Evolutionary conservation across 2,797 vertebrate genomes (phyloP), one percentile per base, ranked within the genome.

Genomic region (Chaenodraco wilsoni): DNA sequence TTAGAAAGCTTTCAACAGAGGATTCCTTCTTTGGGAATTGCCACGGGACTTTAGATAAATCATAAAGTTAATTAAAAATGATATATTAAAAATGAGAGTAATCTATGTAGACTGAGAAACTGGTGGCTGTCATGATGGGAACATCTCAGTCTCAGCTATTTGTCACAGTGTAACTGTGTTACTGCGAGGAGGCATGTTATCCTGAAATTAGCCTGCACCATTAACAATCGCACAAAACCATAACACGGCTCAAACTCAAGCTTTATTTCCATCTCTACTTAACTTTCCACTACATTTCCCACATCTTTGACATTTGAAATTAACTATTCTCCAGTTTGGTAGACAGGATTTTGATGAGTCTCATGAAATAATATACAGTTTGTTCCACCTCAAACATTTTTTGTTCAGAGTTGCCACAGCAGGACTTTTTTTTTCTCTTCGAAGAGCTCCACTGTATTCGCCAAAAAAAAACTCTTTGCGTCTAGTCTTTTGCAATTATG

Each of bases 101-200:
- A 54, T 74, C 16, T n/a, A 37, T 37, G 6, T 37, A n/a, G 8
- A 10, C 31, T 8, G 9, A 68, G 61, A 23, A 54, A 2, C 9
- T 37, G 3, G 45, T 37, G 1, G 21, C 44, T 63, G 46, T 72
- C 12, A 31, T 8, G 11, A 63, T 63, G 13, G 49, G 27, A 51
- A 31, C 66, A 17, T 51, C 49, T 58, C 11, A 52, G 41, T 83
- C 23, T 58, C 27, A 54, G 33, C 41, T 44, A 21, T 67, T 74
- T 48, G 74, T 61, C 43, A 57, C 54, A 69, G 65, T 23, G 79
- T 37, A 44, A 69, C n/a, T 68, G 55, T 74, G 58, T 79, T 57
- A 43, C 49, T 61, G 46, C 40, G 49, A 68, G 46, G 50, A 78
- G 63, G 41, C 33, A 37, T 19, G 27, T 54, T 65, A n/a, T 10